Evolutionary conservation across 2,797 vertebrate genomes (phyloP), one percentile per base, ranked within the genome.

Genomic region (Eulemur rubriventer): DNA sequence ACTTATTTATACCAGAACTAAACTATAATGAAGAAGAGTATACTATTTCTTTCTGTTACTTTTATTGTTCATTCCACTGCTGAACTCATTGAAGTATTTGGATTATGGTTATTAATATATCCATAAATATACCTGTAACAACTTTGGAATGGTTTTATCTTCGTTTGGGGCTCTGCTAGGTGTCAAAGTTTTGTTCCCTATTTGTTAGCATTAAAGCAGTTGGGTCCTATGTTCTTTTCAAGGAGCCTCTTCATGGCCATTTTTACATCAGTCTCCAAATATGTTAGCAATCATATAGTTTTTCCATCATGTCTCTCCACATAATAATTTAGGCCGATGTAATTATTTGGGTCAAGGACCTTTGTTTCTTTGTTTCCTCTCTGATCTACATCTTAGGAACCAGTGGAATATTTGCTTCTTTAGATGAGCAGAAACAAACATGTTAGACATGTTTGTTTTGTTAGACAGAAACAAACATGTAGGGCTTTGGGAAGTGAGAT

Each of bases 211-310:
- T 97, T 97, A 95, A 96, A 84, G 50, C 93, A 96, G n/a, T 55
- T 93, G 67, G 12, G 55, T 97, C 73, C 80, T 73, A 75, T 96
- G 86, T 95, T 97, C 91, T 97, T 96, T 82, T 41, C 57, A 97
- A 89, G 80, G 75, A 76, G n/a, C 33, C 73, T 78, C 9, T 97
- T 98, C 94, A 85, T 96, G 89, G 75, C 95, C 96, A 93, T 93
- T 98, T 97, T 97, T 95, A 94, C 57, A 94, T 97, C 35, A 76
- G 22, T 48, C 50, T 92, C 82, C 97, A 98, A 98, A 97, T 89
- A 33, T 65, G 30, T 67, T 50, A 41, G 9, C 80, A 94, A 59
- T 55, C 16, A 75, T 43, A 41, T 50, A 46, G 5, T 75, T 92
- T n/a, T 73, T 59, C 10, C 55, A n/a, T 48, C 28, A 41, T 92